Percentiles rank a stretch among this genome's conserved stretches.
Evolutionary conservation across 2,888 invertebrate species (phyloP).

Genomic region (Synanthedon tipuliformis): DNA sequence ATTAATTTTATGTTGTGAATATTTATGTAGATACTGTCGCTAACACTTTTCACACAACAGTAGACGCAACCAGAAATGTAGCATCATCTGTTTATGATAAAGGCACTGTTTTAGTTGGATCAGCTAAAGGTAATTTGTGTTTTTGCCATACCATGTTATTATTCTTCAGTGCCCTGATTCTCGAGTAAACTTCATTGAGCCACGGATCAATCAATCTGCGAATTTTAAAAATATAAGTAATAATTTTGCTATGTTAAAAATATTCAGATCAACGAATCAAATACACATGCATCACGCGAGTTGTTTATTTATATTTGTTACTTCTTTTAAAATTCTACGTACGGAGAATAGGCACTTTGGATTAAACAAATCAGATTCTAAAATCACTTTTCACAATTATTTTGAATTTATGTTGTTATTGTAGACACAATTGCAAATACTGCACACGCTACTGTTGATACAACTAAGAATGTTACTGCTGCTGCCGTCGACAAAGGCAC

Average conservation of each 20-base stretch:
- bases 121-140: slow-evolving; percentile 28
- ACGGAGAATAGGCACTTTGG: no score
- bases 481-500: slow-evolving; percentile 19
- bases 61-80: background rate
- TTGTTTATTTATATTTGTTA: no score
- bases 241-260: no score
- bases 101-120: slow-evolving; percentile 20
- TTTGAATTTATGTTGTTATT: background rate
- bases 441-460: slow-evolving; percentile 23
- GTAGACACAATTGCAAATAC: slow-evolving; percentile 12
- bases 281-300: no score
- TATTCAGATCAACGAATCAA: no score
- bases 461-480: slow-evolving; percentile 19
- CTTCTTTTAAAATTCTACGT: no score
- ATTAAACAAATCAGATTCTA: no score
- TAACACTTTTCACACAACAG: slow-evolving; percentile 9
- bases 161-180: no score
- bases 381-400: background rate
- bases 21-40: slow-evolving; percentile 11
- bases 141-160: no score
- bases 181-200: no score
- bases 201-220: no score
- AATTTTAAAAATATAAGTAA: no score
- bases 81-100: slow-evolving; percentile 16
- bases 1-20: slow-evolving; percentile 10